Conservation (phyloP, 2,797 vertebrate species). For the Anas capensis region DNA sequence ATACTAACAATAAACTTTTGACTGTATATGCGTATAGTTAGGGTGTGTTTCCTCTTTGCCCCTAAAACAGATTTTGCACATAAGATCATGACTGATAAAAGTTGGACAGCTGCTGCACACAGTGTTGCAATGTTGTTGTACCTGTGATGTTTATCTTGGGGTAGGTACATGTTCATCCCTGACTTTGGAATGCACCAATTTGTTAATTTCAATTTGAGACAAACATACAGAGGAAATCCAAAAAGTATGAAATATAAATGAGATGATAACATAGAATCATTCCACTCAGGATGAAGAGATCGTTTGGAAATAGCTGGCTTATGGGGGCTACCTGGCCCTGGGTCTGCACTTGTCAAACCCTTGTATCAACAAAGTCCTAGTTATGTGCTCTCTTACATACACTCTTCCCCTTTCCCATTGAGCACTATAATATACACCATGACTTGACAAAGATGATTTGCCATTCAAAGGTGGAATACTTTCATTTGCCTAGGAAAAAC, state of each 20-base stretch:
- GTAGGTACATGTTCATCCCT: not conserved
- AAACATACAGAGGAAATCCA: not conserved
- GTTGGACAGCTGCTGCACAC: not conserved
- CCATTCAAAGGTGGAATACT: not conserved
- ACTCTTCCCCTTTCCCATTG: not conserved
- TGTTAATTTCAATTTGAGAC: not conserved
- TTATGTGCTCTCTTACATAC: not conserved
- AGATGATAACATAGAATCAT: not conserved
- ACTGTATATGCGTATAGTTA: not conserved
- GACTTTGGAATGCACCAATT: not conserved
- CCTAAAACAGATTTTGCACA: not conserved
- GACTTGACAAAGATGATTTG: not conserved
- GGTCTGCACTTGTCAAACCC: rapidly evolving
- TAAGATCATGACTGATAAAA: not conserved
- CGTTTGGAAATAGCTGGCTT: not conserved
- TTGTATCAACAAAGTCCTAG: not conserved
- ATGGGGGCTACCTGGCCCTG: not conserved
- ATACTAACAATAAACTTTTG: not conserved
- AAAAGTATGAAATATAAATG: not conserved
- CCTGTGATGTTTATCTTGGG: not conserved
- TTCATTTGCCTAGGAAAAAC: not conserved
- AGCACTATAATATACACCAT: rapidly evolving
- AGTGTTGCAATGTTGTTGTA: not conserved
- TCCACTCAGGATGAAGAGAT: not conserved
- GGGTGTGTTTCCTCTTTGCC: not conserved